Evolutionary conservation across 2,797 vertebrate species (phyloP), one percentile per base, ranked within the genome.

Genomic region (Melanotaenia parkinsoni): DNA sequence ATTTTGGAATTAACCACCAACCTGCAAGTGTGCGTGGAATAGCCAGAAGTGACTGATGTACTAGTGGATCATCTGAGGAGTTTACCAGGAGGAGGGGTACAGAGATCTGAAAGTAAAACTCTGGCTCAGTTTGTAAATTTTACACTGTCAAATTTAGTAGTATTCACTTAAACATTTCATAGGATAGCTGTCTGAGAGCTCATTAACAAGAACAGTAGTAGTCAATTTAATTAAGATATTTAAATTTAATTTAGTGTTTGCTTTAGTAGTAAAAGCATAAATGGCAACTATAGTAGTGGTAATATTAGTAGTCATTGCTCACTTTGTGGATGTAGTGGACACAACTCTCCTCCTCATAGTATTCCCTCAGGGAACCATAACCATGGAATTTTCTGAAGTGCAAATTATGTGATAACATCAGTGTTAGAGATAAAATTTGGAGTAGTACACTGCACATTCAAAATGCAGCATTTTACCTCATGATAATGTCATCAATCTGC

Each of bases 261-360:
- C 43, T 16, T 24, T 8, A 18, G 2, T 10, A 50, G 4, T 3
- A 26, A 22, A 40, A 22, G 18, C 4, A 16, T 22, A 0, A 14
- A 26, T 9, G 8, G 2, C 20, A 24, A 20, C n/a, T 10, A 6
- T 28, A 28, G 28, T 16, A 38, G 28, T 16, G 13, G 7, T 24
- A 33, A 10, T 26, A 35, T 18, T n/a, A 28, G 13, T 3, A 6
- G 2, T 63, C 5, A 2, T 40, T 7, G 89, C 95, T 95, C 86
- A 99, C 98, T 84, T 95, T 96, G 83, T 97, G 95, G 86, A 99
- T 94, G 86, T 96, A 97, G 53, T 95, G 95, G 81, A 97, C 91
- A 60, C 98, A 99, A 88, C 98, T 99, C 84, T 99, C 98, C 73
- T 96, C 92, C 87, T 99, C 96, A 1, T 99, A 99, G 78, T 99